These are phyloP conservation scores for Lomographa bimaculata DNA, from an alignment of 2,888 invertebrate species.

Conservation along the genomic window DNA sequence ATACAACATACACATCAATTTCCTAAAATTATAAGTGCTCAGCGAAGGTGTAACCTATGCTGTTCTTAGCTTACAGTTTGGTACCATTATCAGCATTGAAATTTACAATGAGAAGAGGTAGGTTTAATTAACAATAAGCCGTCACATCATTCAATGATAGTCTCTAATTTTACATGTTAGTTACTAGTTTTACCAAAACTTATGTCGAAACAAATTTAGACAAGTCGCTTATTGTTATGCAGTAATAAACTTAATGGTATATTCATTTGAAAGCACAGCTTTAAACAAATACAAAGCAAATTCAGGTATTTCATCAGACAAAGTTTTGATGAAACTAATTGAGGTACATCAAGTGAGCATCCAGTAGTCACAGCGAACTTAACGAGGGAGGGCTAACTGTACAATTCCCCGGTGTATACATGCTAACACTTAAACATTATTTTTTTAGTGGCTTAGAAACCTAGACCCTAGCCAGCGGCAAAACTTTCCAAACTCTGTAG, in stretches of 20 bases:
- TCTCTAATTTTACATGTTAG: slow-evolving; percentile 79
- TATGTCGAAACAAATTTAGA: slow-evolving; percentile 56
- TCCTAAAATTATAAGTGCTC: slow-evolving; percentile 45
- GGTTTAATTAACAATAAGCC: slow-evolving; percentile 76
- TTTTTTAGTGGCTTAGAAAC: slow-evolving; percentile 76
- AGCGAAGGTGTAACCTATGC: slow-evolving; percentile 42
- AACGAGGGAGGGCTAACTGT: slow-evolving; percentile 83
- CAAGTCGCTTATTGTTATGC: slow-evolving; percentile 48
- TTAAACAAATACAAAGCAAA: slow-evolving; percentile 51
- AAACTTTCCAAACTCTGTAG: slow-evolving; percentile 81
- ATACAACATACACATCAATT: slow-evolving; percentile 73
- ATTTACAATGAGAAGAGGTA: slow-evolving; percentile 81
- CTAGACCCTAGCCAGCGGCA: slow-evolving; percentile 77
- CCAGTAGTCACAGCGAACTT: slow-evolving; percentile 81
- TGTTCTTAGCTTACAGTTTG: slow-evolving; percentile 74
- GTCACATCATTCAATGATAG: slow-evolving; percentile 63
- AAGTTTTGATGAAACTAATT: slow-evolving; percentile 74
- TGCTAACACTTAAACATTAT: slow-evolving; percentile 83
- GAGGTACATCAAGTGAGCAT: slow-evolving; percentile 75
- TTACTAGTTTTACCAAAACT: slow-evolving; percentile 73
- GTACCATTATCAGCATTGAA: slow-evolving; percentile 79
- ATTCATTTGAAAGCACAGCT: slow-evolving; percentile 72
- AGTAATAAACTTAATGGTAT: slow-evolving; percentile 59
- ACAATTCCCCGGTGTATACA: slow-evolving; percentile 82
- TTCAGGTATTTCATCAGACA: slow-evolving; percentile 57